phyloP scores from a whole-genome alignment of 2,113 vertebrate genomes.

The Pseudopodoces humilis region DNA sequence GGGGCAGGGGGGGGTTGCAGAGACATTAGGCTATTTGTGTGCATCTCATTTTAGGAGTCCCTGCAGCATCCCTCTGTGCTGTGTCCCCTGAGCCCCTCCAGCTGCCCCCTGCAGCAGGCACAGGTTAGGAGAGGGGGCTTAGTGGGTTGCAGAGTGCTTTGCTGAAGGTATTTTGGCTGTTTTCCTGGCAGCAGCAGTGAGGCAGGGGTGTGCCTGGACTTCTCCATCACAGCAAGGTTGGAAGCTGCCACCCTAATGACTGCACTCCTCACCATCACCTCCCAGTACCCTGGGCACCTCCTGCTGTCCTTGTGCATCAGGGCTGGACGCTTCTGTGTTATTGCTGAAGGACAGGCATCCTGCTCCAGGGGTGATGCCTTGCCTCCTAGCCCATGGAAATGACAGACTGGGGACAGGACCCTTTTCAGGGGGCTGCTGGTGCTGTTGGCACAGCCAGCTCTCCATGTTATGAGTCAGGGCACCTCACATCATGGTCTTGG shows the following conservation, averaged over 20 bases:
- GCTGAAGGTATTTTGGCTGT: fast-evolving
- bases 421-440: neutral
- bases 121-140: neutral
- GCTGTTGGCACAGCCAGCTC: neutral
- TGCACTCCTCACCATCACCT: neutral
- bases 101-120: neutral
- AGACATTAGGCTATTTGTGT: neutral
- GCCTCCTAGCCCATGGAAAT: neutral
- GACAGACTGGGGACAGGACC: neutral
- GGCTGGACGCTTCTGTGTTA: neutral
- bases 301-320: neutral
- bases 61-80: neutral
- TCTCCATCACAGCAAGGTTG: neutral
- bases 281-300: neutral
- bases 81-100: neutral
- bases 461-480: fast-evolving
- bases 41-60: neutral
- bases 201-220: neutral
- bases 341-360: neutral
- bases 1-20: neutral
- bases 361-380: neutral
- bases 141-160: neutral
- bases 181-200: neutral
- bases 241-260: neutral
- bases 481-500: fast-evolving